Evolutionary conservation across 2,113 vertebrate genomes (phyloP).

Genomic region (Ginglymostoma cirratum): DNA sequence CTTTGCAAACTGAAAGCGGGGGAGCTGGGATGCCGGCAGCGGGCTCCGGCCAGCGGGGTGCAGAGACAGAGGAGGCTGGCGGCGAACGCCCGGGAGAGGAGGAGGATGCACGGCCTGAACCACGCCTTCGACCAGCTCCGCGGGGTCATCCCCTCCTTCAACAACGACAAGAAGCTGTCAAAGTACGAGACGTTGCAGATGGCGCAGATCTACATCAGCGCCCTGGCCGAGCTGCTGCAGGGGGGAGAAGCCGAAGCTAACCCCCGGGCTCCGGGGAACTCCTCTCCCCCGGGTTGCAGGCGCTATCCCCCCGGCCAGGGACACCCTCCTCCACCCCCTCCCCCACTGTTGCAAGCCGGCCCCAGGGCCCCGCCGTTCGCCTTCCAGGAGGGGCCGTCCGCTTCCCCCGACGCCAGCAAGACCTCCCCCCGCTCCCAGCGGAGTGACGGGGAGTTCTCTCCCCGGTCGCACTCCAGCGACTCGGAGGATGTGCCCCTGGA

Average conservation of each 20-base stretch:
- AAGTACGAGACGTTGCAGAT: slow-evolving; percentile 97
- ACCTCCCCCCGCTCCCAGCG: slow-evolving; percentile 78
- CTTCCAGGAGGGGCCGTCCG: slow-evolving; percentile 53
- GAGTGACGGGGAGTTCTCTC: slow-evolving; percentile 93
- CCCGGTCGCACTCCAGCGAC: slow-evolving; percentile 92
- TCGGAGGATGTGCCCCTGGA: slow-evolving; percentile 78
- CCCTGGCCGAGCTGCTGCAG: slow-evolving; percentile 80
- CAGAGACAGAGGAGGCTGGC: slow-evolving; percentile 81
- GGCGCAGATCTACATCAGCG: slow-evolving; percentile 97
- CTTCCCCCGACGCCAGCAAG: slow-evolving; percentile 65
- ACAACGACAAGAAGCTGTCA: slow-evolving; percentile 95
- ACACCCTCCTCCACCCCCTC: slow-evolving; percentile 64
- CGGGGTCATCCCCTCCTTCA: slow-evolving; percentile 88
- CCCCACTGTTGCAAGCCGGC: slow-evolving; percentile 36
- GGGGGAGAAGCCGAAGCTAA: slow-evolving; percentile 40
- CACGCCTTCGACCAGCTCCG: slow-evolving; percentile 92
- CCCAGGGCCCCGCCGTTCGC: no score
- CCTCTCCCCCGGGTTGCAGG: neutral
- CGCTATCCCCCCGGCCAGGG: slow-evolving; percentile 44
- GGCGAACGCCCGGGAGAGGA: slow-evolving; percentile 82
- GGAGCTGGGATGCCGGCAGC: slow-evolving; percentile 50
- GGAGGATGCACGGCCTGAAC: slow-evolving; percentile 91
- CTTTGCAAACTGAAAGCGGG: slow-evolving; percentile 59
- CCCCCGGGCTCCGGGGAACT: slow-evolving; percentile 39
- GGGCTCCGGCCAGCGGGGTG: slow-evolving; percentile 59